Base-by-base conservation (phyloP, 2,888 invertebrate genomes). In the Odontothrips loti region DNA sequence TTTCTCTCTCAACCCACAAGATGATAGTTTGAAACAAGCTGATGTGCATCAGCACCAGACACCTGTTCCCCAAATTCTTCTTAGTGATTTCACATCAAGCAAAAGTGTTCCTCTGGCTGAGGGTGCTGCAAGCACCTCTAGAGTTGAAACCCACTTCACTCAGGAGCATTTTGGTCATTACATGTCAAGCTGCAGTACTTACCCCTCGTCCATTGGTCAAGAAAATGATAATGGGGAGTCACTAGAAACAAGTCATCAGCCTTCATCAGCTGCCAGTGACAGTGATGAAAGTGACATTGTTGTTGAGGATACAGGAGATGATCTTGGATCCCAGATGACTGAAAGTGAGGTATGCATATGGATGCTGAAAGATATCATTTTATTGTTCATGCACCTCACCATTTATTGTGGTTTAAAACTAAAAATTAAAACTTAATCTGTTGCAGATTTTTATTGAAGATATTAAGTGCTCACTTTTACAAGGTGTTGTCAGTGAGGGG, bases 261-360 rank as follows among this genome's bases (percentile, higher is more conserved):
- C 27, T 11, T 75, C 68, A 75, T 75, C 68, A 27, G 68, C 68
- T 27, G 68, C 82, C 23, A 82, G 82, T 81, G 82, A 81, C 43
- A 80, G 81, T 58, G 83, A 83, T 29, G 83, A 83, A 51, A 83
- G 83, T 80, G 83, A 83, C 43, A 83, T 83, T 23, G 82, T 83
- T 81, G 83, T 83, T n/a, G 83, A 83, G 80, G 83, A 83, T 51
- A 83, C 83, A 15, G 83, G 83, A 80, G 83, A 83, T 48, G 83
- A 83, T 27, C 68, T 75, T 27, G 68, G 68, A 75, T 75, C 68
- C 1, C 68, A 75, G 23, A 75, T 75, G 68, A 75, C 68, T 12
- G 68, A 75, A 80, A 83, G 83, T 82, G 83, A 83, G 80, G 83
- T 83, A 81, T 68, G 81, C 63, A 51, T 80, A 48, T 29, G 9